Conservation (phyloP, 2,113 vertebrate genomes). For the Malurus melanocephalus region DNA sequence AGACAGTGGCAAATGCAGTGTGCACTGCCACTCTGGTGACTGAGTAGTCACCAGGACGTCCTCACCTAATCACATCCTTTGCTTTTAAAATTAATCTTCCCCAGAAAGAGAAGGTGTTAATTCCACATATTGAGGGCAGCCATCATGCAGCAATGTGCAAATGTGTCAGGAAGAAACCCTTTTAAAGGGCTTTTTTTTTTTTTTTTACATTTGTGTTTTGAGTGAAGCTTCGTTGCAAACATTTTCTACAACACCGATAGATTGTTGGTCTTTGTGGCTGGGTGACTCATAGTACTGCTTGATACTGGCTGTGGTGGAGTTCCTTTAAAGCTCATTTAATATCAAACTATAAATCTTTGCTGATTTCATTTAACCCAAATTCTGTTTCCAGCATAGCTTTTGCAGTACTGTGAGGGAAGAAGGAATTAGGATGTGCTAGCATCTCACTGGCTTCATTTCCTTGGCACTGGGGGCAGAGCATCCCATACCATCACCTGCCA, state of each 20-base stretch:
- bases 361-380: not conserved
- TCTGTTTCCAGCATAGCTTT: not conserved
- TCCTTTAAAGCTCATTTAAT: not conserved
- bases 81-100: not conserved
- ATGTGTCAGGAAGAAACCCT: not conserved
- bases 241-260: accelerated
- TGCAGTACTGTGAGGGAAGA: not conserved
- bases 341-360: not conserved
- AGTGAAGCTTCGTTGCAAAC: not conserved
- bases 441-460: not conserved
- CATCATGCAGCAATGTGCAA: not conserved
- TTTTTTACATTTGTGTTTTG: not conserved
- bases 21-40: not conserved
- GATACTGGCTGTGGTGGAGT: not conserved
- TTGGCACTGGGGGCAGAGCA: not conserved
- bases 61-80: not conserved
- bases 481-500: accelerated
- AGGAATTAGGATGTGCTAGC: accelerated
- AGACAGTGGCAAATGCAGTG: not conserved
- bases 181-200: not conserved
- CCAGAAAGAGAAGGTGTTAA: not conserved
- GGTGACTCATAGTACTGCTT: not conserved
- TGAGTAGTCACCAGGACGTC: not conserved
- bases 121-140: not conserved
- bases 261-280: not conserved